Evolutionary conservation across 2,888 invertebrate genomes (phyloP), one percentile per base, ranked within the genome.

Genomic region (Apodemia hepburni): DNA sequence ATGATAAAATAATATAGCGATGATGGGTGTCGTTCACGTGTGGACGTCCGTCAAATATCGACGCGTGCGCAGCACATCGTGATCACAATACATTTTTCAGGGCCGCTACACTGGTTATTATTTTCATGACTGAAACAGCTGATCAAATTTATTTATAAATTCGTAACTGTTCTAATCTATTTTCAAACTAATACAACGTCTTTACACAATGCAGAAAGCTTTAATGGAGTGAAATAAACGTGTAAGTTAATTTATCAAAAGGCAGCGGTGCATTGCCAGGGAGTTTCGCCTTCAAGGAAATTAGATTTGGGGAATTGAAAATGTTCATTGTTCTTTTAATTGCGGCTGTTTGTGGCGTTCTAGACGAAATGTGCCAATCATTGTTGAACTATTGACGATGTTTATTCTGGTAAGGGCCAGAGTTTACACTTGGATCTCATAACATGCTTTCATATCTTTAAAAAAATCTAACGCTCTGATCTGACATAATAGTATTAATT

Each of bases 241-340:
- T 64, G 57, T 66, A 70, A 64, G 70, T 74, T 73, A 78, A 77
- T 76, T 77, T 77, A 78, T 77, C 75, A 79, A 80, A 67, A 68
- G 57, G 65, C 78, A 78, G 78, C 79, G 80, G 79, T 80, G 77
- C 80, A 62, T 81, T 80, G 82, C 85, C 83, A 82, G 85, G 83
- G 81, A 84, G 84, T 79, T 84, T 83, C 78, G 78, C 75, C 75
- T 75, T 75, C 79, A 78, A 87, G 90, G 89, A 90, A 90, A 90
- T 91, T 89, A 81, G 85, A 86, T 89, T 91, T 89, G 80, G 85
- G 84, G 86, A 87, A 90, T 88, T 88, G 88, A 90, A 88, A 88
- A 83, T 82, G 80, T 83, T 87, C 87, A 87, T 90, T 91, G 91
- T 90, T 90, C 86, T 88, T 88, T 87, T 91, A 88, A 90, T 88